phyloP scores from a whole-genome alignment of 2,888 invertebrate species.

The Coleophora deauratella region DNA sequence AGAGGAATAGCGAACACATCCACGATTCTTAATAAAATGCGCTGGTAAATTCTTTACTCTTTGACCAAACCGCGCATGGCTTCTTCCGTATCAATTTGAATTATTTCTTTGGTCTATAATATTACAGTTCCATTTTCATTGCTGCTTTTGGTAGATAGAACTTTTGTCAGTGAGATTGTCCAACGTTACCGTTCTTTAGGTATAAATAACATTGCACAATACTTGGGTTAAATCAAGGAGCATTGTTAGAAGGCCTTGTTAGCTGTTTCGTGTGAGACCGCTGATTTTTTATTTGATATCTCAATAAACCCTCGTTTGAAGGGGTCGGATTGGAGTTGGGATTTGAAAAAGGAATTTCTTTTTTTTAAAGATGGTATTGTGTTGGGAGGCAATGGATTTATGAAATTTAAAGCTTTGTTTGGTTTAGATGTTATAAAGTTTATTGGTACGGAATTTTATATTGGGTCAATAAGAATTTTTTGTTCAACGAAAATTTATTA shows the following conservation, averaged over 20 bases:
- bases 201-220: conserved; percentile 71
- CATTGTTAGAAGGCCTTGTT: conserved; percentile 64
- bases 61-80: background rate
- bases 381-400: conserved; percentile 54
- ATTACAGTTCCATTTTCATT: background rate
- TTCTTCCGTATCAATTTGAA: background rate
- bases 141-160: conserved; percentile 4
- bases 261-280: conserved; percentile 52
- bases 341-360: conserved; percentile 33
- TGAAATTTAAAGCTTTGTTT: conserved; percentile 56
- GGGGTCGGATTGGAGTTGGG: conserved; percentile 48
- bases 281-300: conserved; percentile 74
- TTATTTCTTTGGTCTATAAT: background rate
- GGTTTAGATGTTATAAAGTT: conserved; percentile 45
- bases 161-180: conserved; percentile 17
- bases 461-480: background rate
- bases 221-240: conserved; percentile 68
- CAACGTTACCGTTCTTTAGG: conserved; percentile 45
- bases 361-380: conserved; percentile 25
- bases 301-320: conserved; percentile 58
- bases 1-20: conserved; percentile 48
- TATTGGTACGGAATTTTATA: conserved; percentile 26
- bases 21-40: conserved; percentile 65
- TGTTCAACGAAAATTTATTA: background rate
- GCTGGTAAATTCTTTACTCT: conserved; percentile 40